phyloP scores from a whole-genome alignment of 2,797 vertebrate genomes.

The Pagetopsis macropterus region DNA sequence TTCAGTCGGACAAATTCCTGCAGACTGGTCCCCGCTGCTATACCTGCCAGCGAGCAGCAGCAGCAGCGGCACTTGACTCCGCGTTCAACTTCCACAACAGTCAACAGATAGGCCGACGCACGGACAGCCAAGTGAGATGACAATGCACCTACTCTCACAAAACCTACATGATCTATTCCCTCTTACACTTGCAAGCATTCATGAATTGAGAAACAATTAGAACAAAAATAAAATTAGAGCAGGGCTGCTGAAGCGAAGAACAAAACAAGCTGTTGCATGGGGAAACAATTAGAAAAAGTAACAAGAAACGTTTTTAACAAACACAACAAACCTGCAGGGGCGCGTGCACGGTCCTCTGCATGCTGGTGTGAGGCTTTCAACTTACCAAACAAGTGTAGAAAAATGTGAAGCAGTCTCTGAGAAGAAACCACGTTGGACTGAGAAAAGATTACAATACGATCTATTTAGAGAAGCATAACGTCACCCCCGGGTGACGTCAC shows the following conservation, averaged over 20 bases:
- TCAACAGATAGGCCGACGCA: constrained; percentile 51
- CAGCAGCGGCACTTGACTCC: constrained; percentile 71
- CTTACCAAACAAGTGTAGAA: constrained; percentile 96
- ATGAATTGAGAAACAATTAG: neutral
- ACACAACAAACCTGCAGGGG: constrained; percentile 68
- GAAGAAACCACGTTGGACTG: constrained; percentile 99
- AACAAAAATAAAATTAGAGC: neutral
- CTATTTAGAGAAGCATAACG: constrained; percentile 99
- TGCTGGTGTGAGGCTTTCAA: constrained; percentile 79
- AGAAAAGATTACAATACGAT: constrained; percentile 99
- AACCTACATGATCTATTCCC: neutral
- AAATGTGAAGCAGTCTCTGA: constrained; percentile 90
- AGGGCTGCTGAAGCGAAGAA: constrained; percentile 35
- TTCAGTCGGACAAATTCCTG: constrained; percentile 47
- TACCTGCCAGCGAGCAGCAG: constrained; percentile 60
- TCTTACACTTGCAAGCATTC: neutral
- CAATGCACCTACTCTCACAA: constrained; percentile 35
- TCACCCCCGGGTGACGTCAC: constrained; percentile 99
- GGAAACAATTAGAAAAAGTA: constrained; percentile 53
- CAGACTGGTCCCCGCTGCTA: constrained; percentile 47
- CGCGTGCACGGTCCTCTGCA: constrained; percentile 70
- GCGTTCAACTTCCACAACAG: constrained; percentile 76
- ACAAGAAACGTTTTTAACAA: constrained; percentile 64
- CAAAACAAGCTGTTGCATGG: constrained; percentile 75
- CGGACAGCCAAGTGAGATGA: constrained; percentile 44